A percentile compares a stretch with the other conserved stretches of the same genome.
Evolutionary conservation across 1,140 invertebrate genomes (phyloP).

Genomic region (Drosophila obscura): DNA sequence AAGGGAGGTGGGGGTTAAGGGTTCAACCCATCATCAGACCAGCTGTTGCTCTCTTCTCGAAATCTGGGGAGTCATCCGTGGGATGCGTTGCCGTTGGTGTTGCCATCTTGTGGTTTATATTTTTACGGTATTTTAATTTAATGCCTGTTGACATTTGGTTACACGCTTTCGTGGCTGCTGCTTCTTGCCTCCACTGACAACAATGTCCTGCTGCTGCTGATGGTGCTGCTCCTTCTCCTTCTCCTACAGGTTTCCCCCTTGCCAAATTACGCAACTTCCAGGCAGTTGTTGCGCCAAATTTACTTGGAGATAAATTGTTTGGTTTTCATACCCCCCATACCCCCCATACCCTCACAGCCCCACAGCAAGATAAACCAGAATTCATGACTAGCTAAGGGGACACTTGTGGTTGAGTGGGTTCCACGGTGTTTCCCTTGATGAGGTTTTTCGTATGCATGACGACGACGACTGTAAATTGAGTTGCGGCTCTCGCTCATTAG

Average conservation of each 20-base stretch:
- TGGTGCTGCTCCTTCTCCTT: background rate
- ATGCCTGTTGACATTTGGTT: constrained; percentile 73
- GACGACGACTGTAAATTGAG: constrained; percentile 50
- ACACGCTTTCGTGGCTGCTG: constrained; percentile 48
- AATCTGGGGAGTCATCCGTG: constrained; percentile 51
- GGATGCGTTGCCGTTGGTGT: constrained; percentile 36
- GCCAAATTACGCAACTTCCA: constrained; percentile 47
- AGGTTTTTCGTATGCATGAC: constrained; percentile 59
- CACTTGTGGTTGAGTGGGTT: constrained; percentile 46
- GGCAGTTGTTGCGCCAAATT: constrained; percentile 59
- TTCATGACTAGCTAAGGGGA: constrained; percentile 36
- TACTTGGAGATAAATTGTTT: constrained; percentile 59
- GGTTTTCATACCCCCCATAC: constrained; percentile 33
- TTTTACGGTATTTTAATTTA: constrained; percentile 69
- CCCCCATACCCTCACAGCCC: background rate
- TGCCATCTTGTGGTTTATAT: constrained; percentile 56
- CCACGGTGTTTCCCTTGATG: constrained; percentile 38
- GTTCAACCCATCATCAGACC: constrained; percentile 48
- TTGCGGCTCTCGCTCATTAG: constrained; percentile 53
- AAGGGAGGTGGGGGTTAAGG: too few relatives aligned
- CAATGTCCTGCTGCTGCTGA: constrained; percentile 28
- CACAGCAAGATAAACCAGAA: too few relatives aligned
- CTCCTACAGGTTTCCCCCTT: background rate
- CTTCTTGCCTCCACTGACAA: constrained; percentile 13
- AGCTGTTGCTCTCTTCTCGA: constrained; percentile 52